Evolutionary conservation across 1,140 invertebrate genomes (phyloP).

Genomic region (Danaus plexippus): DNA sequence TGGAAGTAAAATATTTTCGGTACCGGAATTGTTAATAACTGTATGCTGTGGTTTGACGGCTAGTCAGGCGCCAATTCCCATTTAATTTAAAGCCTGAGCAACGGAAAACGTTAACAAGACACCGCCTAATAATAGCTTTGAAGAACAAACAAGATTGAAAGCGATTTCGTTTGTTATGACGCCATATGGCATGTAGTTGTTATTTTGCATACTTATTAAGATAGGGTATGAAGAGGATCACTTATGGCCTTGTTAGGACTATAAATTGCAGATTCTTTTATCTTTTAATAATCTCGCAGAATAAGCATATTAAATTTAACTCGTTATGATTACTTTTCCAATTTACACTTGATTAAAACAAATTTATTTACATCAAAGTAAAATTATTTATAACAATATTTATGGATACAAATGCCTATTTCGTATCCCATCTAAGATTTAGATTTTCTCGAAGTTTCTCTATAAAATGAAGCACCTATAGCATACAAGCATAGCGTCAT

Average conservation of each 20-base stretch:
- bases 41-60: constrained; percentile 49
- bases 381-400: no score
- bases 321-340: no score
- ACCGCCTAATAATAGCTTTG: constrained; percentile 60
- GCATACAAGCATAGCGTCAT: constrained; percentile 43
- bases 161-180: constrained; percentile 45
- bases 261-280: no score
- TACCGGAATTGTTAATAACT: constrained; percentile 68
- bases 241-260: constrained; percentile 13
- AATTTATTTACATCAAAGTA: no score
- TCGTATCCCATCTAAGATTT: constrained; percentile 37
- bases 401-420: constrained; percentile 5
- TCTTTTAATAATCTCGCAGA: no score
- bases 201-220: constrained; percentile 32
- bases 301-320: no score
- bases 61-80: constrained; percentile 46
- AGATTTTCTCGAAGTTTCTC: constrained; percentile 46
- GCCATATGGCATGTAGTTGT: constrained; percentile 46
- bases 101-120: constrained; percentile 60
- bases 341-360: no score
- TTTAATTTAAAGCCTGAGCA: constrained; percentile 67
- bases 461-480: constrained; percentile 50
- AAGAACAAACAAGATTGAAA: constrained; percentile 60
- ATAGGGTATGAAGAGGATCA: constrained; percentile 12
- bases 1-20: constrained; percentile 69